Evolutionary conservation across 2,113 vertebrate species (phyloP).

Genomic region (Egretta garzetta): DNA sequence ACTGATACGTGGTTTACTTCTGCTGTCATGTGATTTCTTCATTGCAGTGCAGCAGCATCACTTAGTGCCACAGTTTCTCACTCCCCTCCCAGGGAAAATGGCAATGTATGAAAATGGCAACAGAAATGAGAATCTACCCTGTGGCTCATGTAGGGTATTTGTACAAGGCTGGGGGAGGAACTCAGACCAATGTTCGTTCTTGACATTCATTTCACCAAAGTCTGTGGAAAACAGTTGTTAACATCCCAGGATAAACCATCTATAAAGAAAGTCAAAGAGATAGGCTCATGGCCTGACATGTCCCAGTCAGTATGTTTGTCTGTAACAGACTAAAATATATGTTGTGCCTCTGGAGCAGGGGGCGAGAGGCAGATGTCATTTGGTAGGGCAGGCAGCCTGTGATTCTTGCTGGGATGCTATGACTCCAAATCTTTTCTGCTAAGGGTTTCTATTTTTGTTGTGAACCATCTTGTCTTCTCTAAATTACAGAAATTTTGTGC

Average conservation of each 20-base stretch:
- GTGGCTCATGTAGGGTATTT: not conserved
- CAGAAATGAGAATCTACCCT: not conserved
- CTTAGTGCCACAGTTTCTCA: not conserved
- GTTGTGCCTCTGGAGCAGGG: not conserved
- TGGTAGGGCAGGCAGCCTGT: not conserved
- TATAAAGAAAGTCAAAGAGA: not conserved
- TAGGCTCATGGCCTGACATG: not conserved
- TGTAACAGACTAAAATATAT: not conserved
- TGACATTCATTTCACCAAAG: not conserved
- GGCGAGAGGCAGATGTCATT: not conserved
- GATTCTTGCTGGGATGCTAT: not conserved
- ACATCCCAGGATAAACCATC: not conserved
- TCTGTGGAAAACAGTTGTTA: not conserved
- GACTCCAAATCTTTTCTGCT: not conserved
- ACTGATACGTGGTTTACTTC: not conserved
- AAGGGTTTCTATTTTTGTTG: not conserved
- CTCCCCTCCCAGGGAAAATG: not conserved
- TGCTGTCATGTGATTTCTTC: not conserved
- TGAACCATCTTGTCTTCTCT: not conserved
- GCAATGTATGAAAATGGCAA: not conserved
- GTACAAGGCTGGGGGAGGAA: not conserved
- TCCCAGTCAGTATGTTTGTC: not conserved
- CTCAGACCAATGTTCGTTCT: not conserved
- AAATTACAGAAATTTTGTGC: not conserved
- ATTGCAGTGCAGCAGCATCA: not conserved